Conservation (phyloP, 2,888 invertebrate species). For the Chrysolina americana region DNA sequence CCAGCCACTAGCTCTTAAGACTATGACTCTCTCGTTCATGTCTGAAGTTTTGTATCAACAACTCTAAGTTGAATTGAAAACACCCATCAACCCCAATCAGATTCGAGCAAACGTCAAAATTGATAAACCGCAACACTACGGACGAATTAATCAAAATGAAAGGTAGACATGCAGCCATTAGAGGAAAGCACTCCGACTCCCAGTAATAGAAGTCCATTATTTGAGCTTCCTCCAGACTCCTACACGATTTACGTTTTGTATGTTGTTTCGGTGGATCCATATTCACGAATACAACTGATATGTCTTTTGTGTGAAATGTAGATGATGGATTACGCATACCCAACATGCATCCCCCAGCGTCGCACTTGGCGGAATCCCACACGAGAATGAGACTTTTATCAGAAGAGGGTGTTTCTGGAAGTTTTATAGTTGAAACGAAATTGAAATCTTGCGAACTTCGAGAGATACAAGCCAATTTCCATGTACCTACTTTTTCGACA, state of each 20-base stretch:
- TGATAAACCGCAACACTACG: background rate
- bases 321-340: conserved; percentile 38
- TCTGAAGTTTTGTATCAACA: background rate
- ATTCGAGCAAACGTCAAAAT: background rate
- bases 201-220: conserved; percentile 27
- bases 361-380: conserved; percentile 34
- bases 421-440: background rate
- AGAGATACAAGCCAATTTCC: background rate
- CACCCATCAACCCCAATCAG: background rate
- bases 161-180: background rate
- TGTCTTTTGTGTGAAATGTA: conserved; percentile 49
- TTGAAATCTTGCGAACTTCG: conserved; percentile 7
- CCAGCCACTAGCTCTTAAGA: no score
- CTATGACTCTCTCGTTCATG: no score
- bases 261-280: conserved; percentile 46
- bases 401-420: conserved; percentile 2
- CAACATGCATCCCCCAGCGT: conserved; percentile 11
- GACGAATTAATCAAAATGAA: conserved; percentile 19
- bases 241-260: conserved; percentile 44
- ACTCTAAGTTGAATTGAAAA: background rate
- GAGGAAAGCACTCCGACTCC: conserved; percentile 8
- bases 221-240: conserved; percentile 23
- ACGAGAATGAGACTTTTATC: conserved; percentile 51
- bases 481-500: background rate
- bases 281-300: conserved; percentile 17